These are phyloP conservation scores for Drosophila kohkoa DNA, from an alignment of 1,140 invertebrate species.

Conservation along the genomic window DNA sequence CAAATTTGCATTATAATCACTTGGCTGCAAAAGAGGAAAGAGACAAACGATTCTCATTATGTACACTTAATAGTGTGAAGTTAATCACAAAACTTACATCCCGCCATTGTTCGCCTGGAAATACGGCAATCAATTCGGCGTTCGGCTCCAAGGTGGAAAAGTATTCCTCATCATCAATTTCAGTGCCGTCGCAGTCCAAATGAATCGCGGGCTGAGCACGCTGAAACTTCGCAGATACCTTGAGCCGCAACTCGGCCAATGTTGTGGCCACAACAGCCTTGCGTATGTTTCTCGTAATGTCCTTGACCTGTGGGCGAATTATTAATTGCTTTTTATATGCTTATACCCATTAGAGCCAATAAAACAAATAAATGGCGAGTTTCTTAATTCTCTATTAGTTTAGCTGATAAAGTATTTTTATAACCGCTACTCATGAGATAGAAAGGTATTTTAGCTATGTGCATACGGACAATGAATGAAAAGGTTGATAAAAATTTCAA, in stretches of 20 bases:
- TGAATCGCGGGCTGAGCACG: slow-evolving; percentile 89
- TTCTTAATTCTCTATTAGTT: background rate
- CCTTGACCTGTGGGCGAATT: slow-evolving; percentile 81
- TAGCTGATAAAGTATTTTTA: background rate
- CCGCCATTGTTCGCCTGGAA: slow-evolving; percentile 90
- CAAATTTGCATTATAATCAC: slow-evolving; percentile 74
- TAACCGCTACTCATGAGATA: too few relatives aligned
- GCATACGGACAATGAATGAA: too few relatives aligned
- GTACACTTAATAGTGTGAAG: background rate
- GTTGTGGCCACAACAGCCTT: slow-evolving; percentile 92
- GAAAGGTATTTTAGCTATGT: too few relatives aligned
- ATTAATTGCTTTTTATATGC: slow-evolving; percentile 34
- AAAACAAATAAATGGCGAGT: background rate
- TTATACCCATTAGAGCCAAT: background rate
- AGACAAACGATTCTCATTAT: background rate
- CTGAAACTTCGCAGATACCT: slow-evolving; percentile 88
- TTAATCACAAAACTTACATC: slow-evolving; percentile 69
- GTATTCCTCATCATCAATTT: slow-evolving; percentile 95
- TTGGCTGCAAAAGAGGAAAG: slow-evolving; percentile 46
- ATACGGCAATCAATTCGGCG: slow-evolving; percentile 92
- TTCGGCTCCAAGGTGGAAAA: slow-evolving; percentile 93
- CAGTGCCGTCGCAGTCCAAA: slow-evolving; percentile 93
- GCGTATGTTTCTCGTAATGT: slow-evolving; percentile 90
- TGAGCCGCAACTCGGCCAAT: slow-evolving; percentile 90
- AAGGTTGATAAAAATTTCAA: too few relatives aligned